Base-by-base conservation (phyloP, 2,113 vertebrate species). In the Anseranas semipalmata region DNA sequence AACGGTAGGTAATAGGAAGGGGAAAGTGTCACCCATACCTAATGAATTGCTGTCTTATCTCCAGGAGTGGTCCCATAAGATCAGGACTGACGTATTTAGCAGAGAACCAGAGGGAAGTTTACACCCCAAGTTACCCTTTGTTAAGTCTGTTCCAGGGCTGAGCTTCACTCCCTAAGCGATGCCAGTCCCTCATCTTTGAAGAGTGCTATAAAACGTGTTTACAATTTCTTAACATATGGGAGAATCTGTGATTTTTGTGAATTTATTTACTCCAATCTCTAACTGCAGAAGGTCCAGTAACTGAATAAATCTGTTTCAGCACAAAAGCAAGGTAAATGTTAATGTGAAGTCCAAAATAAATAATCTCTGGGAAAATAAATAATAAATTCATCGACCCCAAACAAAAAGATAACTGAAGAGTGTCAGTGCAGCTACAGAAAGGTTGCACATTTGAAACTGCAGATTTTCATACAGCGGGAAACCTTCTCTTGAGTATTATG, bases 381-480 rank as follows among this genome's bases (percentile, higher is more conserved):
- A 39, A 46, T 20, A 25, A 32, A 70, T 45, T 28, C 48, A 50
- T 90, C 87, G 70, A 83, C 53, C 37, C 80, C 81, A 74, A 90
- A 76, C 53, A 85, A 83, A 93, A 91, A 89, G 77, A 92, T 85
- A 94, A 80, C 22, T 41, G 28, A 87, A 41, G 33, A 82, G 63
- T 81, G 33, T 73, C 89, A 77, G 37, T 89, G 67, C 66, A 55
- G 87, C 73, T 92, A 81, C 93, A 95, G 68, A 87, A 95, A 93
- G 93, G 85, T 77, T 96, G 82, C 28, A 33, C 50, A 78, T 95
- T 94, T 95, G 74, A 96, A 95, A 94, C 70, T 73, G 81, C 95
- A 89, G 91, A 87, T 95, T 97, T 95, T 95, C 96, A 95, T 97
- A 95, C 96, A 97, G 87, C 13, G 20, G 91, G 87, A 96, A 95